phyloP scores from a whole-genome alignment of 2,797 vertebrate species.

The Peromyscus nudipes region DNA sequence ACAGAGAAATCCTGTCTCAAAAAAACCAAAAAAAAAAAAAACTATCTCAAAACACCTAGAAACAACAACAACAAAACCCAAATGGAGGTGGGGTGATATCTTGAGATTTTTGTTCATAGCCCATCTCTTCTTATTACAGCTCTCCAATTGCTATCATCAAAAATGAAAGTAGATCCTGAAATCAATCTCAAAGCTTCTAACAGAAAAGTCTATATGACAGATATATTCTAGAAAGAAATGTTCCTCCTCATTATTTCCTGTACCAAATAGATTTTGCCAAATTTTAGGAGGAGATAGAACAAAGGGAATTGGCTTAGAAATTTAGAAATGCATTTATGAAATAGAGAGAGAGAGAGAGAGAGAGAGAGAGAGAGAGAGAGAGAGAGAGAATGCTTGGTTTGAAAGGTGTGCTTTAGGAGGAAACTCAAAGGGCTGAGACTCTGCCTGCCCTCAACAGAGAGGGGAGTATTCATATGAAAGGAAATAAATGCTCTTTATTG shows the following conservation, averaged over 20 bases:
- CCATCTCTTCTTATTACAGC: not conserved
- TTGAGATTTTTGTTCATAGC: constrained; percentile 31
- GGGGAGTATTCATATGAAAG: not conserved
- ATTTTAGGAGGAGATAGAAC: not conserved
- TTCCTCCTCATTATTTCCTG: not conserved
- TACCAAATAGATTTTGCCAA: not conserved
- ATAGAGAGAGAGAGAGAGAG: not conserved
- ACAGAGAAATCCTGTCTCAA: no score
- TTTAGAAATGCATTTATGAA: constrained; percentile 6
- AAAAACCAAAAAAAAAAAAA: not conserved
- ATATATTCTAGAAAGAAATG: not conserved
- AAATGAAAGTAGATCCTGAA: constrained; percentile 58
- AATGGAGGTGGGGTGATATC: not conserved
- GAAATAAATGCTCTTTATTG: not conserved
- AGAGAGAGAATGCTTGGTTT: not conserved
- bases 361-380: not conserved
- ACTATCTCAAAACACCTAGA: not conserved
- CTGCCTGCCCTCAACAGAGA: not conserved
- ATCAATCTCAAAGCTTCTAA: not conserved
- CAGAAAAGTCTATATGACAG: not conserved
- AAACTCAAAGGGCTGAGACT: not conserved
- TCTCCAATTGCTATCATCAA: not conserved
- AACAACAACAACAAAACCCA: not conserved
- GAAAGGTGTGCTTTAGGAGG: not conserved
- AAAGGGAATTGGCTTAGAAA: not conserved